phyloP scores from a whole-genome alignment of 37 sponge, comb jelly and placozoan genomes.

The Dysidea cf. avara region DNA sequence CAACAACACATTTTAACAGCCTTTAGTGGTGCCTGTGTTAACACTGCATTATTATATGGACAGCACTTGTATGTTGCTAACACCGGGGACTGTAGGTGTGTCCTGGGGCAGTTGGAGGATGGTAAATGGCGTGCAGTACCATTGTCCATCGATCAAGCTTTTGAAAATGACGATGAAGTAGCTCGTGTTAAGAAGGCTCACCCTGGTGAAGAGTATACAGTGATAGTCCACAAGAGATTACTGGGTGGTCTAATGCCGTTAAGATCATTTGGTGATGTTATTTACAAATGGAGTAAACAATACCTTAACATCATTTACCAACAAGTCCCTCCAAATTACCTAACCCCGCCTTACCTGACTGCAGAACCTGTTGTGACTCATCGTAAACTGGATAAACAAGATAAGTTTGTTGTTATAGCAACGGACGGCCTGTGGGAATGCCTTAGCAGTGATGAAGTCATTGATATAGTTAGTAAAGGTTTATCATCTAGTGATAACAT shows the following conservation, averaged over 20 bases:
- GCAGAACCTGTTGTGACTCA: constrained; percentile 77
- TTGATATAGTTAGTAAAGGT: constrained; percentile 32
- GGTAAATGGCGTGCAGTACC: constrained; percentile 58
- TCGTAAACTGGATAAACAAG: constrained; percentile 10
- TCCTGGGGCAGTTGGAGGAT: constrained; percentile 40
- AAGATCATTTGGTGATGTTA: constrained; percentile 82
- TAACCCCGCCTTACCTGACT: constrained; percentile 86
- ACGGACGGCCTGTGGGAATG: constrained; percentile 92
- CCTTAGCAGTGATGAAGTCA: constrained; percentile 64
- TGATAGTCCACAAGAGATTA: constrained; percentile 47
- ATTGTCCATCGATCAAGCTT: constrained; percentile 74
- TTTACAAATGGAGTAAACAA: constrained; percentile 77
- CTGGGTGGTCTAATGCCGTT: constrained; percentile 86
- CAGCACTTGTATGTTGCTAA: constrained; percentile 65
- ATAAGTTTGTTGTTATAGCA: constrained; percentile 76
- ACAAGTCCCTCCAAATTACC: constrained; percentile 37
- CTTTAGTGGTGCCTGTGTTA: constrained; percentile 69
- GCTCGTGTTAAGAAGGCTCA: constrained; percentile 54
- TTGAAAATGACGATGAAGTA: constrained; percentile 63
- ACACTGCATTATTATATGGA: constrained; percentile 23
- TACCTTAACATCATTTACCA: constrained; percentile 26
- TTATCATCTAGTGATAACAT: constrained; percentile 30
- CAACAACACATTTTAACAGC: constrained; percentile 39
- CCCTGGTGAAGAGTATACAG: constrained; percentile 73
- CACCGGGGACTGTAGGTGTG: constrained; percentile 86